A percentile compares a stretch with the other conserved stretches of the same genome.
Conservation (phyloP, 2,797 vertebrate species). For the Threskiornis aethiopicus region DNA sequence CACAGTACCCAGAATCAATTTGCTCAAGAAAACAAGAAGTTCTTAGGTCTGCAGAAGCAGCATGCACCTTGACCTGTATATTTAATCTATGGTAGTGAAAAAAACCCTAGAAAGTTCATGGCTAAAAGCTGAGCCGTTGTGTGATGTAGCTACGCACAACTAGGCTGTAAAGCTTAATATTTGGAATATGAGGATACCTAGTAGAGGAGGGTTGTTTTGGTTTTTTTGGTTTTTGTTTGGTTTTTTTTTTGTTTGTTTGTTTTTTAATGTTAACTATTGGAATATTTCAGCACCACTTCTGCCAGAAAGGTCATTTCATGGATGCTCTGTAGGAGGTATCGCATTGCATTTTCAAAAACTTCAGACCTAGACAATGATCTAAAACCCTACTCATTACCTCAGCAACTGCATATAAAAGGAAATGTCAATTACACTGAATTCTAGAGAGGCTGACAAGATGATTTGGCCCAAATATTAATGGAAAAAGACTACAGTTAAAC, state of each 20-base stretch:
- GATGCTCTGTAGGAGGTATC: neutral
- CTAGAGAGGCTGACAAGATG: neutral
- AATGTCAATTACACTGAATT: neutral
- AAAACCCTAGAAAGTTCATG: neutral
- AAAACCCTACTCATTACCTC: neutral
- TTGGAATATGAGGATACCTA: neutral
- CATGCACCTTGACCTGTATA: neutral
- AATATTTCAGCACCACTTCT: neutral
- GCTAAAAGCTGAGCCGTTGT: neutral
- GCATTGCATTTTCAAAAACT: neutral
- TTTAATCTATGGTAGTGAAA: neutral
- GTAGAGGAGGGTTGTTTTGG: neutral
- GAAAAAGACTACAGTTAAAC: neutral
- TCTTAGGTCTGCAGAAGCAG: neutral
- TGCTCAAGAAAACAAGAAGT: neutral
- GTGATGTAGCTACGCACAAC: accelerated
- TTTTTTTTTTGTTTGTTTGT: no score
- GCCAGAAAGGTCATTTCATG: neutral
- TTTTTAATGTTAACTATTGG: neutral
- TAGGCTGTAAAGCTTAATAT: neutral
- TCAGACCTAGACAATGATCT: neutral
- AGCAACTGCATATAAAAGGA: neutral
- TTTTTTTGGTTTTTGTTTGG: no score
- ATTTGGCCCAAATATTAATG: neutral
- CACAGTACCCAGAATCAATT: neutral